Conservation (phyloP, 2,888 invertebrate genomes). For the Lordiphosa andalusiaca region DNA sequence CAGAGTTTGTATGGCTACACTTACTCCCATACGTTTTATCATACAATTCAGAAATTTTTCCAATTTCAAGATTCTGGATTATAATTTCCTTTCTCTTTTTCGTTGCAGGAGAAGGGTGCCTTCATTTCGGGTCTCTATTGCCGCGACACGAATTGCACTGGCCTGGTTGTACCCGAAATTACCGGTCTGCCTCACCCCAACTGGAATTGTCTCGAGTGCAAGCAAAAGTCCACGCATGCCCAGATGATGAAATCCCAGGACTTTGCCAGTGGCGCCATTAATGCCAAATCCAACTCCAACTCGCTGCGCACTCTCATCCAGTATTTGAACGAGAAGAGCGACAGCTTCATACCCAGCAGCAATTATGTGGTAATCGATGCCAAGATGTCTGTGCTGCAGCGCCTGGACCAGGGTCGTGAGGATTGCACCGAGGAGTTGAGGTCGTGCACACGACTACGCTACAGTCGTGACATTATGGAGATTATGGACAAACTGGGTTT, state of each 20-base stretch:
- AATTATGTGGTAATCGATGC: constrained; percentile 79
- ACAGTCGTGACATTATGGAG: constrained; percentile 76
- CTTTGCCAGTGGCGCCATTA: constrained; percentile 77
- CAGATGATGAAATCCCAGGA: constrained; percentile 79
- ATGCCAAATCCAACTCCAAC: constrained; percentile 76
- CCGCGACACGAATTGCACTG: constrained; percentile 80
- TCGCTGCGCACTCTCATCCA: constrained; percentile 71
- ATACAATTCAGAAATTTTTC: no score
- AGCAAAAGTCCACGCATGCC: constrained; percentile 74
- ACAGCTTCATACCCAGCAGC: constrained; percentile 75
- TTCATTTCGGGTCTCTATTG: constrained; percentile 79
- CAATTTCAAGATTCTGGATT: no score
- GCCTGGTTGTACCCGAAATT: constrained; percentile 81
- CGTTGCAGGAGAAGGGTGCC: constrained; percentile 76
- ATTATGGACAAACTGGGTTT: constrained; percentile 77
- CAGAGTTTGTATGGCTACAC: no score
- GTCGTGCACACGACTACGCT: constrained; percentile 67
- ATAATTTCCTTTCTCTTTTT: not conserved
- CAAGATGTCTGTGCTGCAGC: constrained; percentile 75
- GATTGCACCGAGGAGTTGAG: constrained; percentile 72
- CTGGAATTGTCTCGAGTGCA: constrained; percentile 86
- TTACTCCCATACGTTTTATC: no score
- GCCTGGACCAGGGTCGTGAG: constrained; percentile 66
- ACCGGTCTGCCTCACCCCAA: constrained; percentile 83
- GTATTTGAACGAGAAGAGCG: constrained; percentile 77